Evolutionary conservation across 2,113 vertebrate species (phyloP).

Genomic region (Ophiodon elongatus): DNA sequence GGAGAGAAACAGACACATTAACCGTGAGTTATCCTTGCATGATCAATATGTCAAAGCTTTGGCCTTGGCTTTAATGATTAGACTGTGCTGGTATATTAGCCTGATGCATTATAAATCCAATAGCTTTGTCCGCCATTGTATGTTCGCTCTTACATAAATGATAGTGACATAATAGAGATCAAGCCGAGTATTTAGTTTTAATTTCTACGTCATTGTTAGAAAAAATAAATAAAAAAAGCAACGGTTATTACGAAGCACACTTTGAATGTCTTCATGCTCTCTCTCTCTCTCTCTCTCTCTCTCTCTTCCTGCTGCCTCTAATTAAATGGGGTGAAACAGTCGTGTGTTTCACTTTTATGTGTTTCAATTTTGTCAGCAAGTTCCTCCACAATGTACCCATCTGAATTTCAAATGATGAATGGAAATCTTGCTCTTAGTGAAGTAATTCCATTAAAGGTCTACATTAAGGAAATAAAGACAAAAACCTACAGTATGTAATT

Average conservation of each 20-base stretch:
- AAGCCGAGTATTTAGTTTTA: constrained; percentile 66
- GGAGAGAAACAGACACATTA: constrained; percentile 50
- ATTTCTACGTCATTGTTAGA: constrained; percentile 49
- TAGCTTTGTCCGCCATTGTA: constrained; percentile 36
- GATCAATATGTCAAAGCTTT: constrained; percentile 72
- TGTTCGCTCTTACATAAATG: constrained; percentile 51
- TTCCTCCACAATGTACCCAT: constrained; percentile 87
- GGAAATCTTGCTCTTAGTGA: constrained; percentile 86
- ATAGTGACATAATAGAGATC: constrained; percentile 65
- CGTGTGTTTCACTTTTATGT: constrained; percentile 83
- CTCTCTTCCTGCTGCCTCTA: constrained; percentile 69
- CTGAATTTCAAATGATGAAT: constrained; percentile 96
- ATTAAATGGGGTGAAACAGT: constrained; percentile 84
- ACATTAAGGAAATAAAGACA: constrained; percentile 88
- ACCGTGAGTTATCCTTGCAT: constrained; percentile 58
- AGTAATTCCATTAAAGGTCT: constrained; percentile 88
- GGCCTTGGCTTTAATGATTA: constrained; percentile 67
- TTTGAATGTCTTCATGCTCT: constrained; percentile 32
- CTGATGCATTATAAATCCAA: constrained; percentile 72
- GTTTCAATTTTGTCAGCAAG: constrained; percentile 91
- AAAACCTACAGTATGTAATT: constrained; percentile 86
- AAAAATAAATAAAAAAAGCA: constrained; percentile 23
- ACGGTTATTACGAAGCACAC: constrained; percentile 58
- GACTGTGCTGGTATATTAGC: constrained; percentile 57
- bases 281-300: constrained; percentile 24